A percentile compares a stretch with the other conserved stretches of the same genome.
These are phyloP conservation scores for Rutilus rutilus DNA, from an alignment of 2,113 vertebrate genomes.

Conservation along the genomic window DNA sequence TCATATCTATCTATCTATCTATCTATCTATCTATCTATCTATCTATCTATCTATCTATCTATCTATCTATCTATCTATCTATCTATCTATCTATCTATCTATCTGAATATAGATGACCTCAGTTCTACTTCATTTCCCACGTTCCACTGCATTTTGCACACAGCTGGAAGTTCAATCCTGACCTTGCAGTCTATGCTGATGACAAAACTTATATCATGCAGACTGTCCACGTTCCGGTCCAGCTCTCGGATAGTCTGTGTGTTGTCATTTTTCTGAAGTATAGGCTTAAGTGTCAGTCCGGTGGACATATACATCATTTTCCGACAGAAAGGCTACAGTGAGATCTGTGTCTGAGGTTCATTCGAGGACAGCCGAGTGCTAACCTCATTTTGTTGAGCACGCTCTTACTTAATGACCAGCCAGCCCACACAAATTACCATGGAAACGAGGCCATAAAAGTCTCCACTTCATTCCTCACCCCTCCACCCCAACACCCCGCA, in stretches of 20 bases:
- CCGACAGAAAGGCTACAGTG: background rate
- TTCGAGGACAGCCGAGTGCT: slow-evolving; percentile 52
- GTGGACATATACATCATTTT: background rate
- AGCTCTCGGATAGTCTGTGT: background rate
- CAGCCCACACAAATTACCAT: slow-evolving; percentile 56
- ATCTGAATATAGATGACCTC: too few species aligned
- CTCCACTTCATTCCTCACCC: slow-evolving; percentile 55
- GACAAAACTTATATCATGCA: too few species aligned
- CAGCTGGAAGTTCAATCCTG: background rate
- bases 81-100: too few species aligned
- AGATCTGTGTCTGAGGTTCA: slow-evolving; percentile 4
- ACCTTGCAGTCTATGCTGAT: background rate
- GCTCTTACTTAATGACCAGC: slow-evolving; percentile 57
- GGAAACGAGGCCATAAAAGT: slow-evolving; percentile 64
- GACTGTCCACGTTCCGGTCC: background rate
- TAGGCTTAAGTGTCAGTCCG: background rate
- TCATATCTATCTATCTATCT: too few species aligned
- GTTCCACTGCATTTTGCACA: too few species aligned
- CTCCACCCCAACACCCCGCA: background rate
- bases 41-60: too few species aligned
- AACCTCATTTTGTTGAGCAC: slow-evolving; percentile 51
- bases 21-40: too few species aligned
- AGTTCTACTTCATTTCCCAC: too few species aligned
- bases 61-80: too few species aligned
- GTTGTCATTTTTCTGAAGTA: background rate